Conservation (phyloP, 2,113 vertebrate genomes). For the Paradoxurus hermaphroditus region DNA sequence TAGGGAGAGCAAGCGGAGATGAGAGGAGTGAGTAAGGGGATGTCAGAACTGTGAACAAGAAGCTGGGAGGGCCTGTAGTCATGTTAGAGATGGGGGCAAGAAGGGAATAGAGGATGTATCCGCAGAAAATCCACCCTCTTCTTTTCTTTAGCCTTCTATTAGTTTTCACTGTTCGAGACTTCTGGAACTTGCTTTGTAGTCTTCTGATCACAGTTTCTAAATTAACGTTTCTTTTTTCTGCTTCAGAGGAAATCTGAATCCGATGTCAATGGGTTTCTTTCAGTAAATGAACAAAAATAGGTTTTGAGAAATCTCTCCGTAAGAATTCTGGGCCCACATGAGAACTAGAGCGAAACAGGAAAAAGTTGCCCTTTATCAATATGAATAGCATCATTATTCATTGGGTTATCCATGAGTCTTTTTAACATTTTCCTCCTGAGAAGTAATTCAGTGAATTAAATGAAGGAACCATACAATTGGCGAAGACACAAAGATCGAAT, state of each 20-base stretch:
- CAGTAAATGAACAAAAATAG: constrained; percentile 14
- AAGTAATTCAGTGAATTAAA: constrained; percentile 7
- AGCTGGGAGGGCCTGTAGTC: not conserved
- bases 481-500: not conserved
- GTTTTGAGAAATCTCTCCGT: constrained; percentile 13
- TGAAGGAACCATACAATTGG: constrained; percentile 3
- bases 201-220: constrained; percentile 27
- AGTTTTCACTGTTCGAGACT: not conserved
- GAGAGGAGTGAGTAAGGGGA: accelerated
- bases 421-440: not conserved
- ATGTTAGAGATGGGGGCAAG: too few relatives aligned
- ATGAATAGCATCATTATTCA: constrained; percentile 54
- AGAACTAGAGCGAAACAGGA: not conserved
- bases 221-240: not conserved
- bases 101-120: not conserved
- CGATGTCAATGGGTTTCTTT: constrained; percentile 5
- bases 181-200: not conserved
- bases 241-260: not conserved
- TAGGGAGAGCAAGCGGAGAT: not conserved
- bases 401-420: not conserved
- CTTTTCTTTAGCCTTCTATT: not conserved
- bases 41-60: not conserved
- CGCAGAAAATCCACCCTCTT: not conserved
- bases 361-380: not conserved
- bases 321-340: not conserved